These are phyloP conservation scores for Calcarius lapponicus DNA, from an alignment of 2,797 vertebrate species.

Conservation along the genomic window DNA sequence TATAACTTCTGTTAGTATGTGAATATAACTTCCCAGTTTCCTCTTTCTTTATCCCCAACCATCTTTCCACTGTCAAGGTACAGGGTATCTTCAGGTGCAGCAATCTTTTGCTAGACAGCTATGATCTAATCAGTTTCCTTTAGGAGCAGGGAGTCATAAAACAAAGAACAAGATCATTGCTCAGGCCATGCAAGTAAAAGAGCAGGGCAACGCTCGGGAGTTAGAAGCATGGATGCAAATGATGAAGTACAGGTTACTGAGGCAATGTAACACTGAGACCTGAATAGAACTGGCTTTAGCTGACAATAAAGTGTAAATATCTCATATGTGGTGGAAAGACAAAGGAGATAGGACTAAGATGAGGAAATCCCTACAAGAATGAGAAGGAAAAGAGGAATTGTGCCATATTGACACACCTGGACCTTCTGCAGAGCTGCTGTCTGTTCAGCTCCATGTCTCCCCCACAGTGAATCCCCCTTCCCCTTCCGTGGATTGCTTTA, in stretches of 20 bases:
- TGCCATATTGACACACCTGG: too few relatives aligned
- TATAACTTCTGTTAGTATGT: background rate
- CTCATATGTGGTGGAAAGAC: background rate
- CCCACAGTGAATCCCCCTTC: accelerated
- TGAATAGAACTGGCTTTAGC: background rate
- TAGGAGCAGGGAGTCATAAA: background rate
- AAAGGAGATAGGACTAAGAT: background rate
- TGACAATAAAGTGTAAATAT: background rate
- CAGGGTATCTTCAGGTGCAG: background rate
- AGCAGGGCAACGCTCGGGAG: background rate
- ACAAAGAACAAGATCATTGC: background rate
- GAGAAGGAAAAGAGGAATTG: background rate
- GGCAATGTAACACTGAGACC: background rate
- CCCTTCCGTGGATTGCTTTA: background rate
- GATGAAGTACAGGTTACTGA: background rate
- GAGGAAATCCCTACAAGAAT: background rate
- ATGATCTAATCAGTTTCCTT: background rate
- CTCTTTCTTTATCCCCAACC: background rate
- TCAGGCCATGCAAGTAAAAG: background rate
- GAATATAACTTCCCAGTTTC: background rate
- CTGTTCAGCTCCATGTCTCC: background rate
- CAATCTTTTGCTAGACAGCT: background rate
- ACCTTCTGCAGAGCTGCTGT: background rate
- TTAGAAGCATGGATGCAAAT: background rate
- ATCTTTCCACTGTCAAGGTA: background rate